A percentile compares a stretch with the other conserved stretches of the same genome.
Evolutionary conservation across 2,113 vertebrate species (phyloP).

Genomic region (Pitta sordida): DNA sequence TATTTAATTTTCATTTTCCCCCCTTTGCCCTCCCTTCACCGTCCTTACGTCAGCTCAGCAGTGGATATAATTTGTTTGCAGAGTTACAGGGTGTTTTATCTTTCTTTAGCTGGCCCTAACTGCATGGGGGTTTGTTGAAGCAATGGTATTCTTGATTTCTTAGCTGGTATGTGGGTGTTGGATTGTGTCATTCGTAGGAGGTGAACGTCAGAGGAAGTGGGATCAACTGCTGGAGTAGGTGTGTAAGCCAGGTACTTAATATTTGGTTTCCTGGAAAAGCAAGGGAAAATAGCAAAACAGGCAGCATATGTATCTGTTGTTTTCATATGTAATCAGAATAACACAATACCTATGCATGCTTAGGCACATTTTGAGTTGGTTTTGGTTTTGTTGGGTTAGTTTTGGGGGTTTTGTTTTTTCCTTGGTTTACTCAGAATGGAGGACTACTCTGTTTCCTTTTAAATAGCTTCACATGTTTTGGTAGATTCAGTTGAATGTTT

Average conservation of each 20-base stretch:
- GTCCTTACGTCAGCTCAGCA: not conserved
- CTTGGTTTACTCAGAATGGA: not conserved
- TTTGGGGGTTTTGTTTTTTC: not conserved
- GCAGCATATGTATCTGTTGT: not conserved
- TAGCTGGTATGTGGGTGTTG: constrained; percentile 3
- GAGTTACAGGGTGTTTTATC: not conserved
- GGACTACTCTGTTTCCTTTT: not conserved
- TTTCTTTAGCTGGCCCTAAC: not conserved
- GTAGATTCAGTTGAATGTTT: constrained; percentile 19
- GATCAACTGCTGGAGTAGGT: constrained; percentile 18
- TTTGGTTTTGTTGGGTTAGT: not conserved
- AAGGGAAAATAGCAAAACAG: not conserved
- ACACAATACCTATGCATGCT: not conserved
- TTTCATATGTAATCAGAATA: not conserved
- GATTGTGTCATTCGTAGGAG: constrained; percentile 55
- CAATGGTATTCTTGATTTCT: not conserved
- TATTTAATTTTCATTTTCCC: not conserved
- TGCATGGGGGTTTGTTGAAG: not conserved
- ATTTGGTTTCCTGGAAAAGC: constrained; percentile 57
- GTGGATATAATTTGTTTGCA: not conserved
- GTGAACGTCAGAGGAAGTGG: constrained; percentile 51
- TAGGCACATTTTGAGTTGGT: not conserved
- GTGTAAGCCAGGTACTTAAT: constrained; percentile 46
- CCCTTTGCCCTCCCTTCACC: not conserved
- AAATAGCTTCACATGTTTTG: not conserved